phyloP scores from a whole-genome alignment of 2,113 vertebrate species.

The Cebidichthys violaceus region DNA sequence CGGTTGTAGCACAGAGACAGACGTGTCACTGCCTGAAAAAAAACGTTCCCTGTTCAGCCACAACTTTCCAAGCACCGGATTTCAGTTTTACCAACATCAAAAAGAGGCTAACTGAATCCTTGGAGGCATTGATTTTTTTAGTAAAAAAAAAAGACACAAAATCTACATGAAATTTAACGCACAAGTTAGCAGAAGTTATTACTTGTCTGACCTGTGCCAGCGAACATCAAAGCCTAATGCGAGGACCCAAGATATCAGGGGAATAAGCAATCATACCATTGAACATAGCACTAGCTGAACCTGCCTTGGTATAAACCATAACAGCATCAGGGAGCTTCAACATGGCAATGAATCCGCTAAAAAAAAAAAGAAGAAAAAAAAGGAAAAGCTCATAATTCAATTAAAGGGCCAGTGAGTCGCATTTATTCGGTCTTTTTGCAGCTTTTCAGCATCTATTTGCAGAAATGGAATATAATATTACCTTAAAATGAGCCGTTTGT shows the following conservation, averaged over 20 bases:
- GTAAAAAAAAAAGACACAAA: background rate
- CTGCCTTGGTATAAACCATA: background rate
- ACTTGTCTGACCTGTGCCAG: background rate
- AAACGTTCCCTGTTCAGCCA: background rate
- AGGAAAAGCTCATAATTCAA: background rate
- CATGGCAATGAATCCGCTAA: background rate
- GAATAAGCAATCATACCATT: background rate
- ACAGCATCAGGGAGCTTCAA: background rate
- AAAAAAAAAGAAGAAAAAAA: background rate
- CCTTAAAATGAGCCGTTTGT: background rate
- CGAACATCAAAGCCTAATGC: background rate
- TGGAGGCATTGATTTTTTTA: background rate
- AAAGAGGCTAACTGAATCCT: background rate
- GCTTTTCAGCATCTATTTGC: background rate
- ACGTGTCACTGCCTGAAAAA: background rate
- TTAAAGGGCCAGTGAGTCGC: background rate
- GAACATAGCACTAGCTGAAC: background rate
- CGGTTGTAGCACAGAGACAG: conserved; percentile 17
- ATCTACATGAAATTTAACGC: background rate
- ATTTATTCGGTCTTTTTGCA: background rate
- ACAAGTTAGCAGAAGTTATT: background rate
- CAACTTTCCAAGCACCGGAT: background rate
- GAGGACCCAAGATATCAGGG: background rate
- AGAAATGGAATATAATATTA: background rate
- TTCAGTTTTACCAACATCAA: background rate